A percentile compares a stretch with the other conserved stretches of the same genome.
These are phyloP conservation scores for Arge pagana DNA, from an alignment of 2,888 invertebrate genomes.

Conservation along the genomic window DNA sequence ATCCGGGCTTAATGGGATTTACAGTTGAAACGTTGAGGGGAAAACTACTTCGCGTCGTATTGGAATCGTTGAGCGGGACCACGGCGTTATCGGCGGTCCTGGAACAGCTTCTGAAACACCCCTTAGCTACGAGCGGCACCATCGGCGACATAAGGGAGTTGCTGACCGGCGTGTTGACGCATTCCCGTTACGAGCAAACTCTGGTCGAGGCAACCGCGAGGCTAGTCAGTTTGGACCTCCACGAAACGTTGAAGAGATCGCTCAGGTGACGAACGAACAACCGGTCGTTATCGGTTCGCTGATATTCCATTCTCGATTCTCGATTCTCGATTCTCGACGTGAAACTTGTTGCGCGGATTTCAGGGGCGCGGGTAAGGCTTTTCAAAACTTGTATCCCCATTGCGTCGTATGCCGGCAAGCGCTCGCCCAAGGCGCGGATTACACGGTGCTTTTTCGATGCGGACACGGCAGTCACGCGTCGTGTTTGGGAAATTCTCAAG, in stretches of 20 bases:
- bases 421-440: constrained; percentile 47
- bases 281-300: too few species aligned
- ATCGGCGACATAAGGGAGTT: constrained; percentile 68
- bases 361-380: constrained; percentile 51
- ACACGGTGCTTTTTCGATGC: constrained; percentile 49
- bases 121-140: constrained; percentile 61
- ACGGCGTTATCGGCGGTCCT: constrained; percentile 62
- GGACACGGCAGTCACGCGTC: constrained; percentile 53
- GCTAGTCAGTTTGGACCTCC: constrained; percentile 72
- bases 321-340: too few species aligned
- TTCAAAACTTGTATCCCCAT: constrained; percentile 42
- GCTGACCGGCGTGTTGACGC: constrained; percentile 72
- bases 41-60: constrained; percentile 49
- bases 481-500: constrained; percentile 49
- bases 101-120: constrained; percentile 63
- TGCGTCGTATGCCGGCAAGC: constrained; percentile 50
- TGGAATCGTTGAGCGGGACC: constrained; percentile 54
- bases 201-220: constrained; percentile 71
- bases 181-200: constrained; percentile 76
- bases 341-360: too few species aligned
- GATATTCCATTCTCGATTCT: too few species aligned
- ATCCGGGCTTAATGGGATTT: constrained; percentile 22
- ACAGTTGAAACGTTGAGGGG: constrained; percentile 47
- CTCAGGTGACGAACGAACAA: too few species aligned
- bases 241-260: constrained; percentile 56